These are phyloP conservation scores for Sarcophaga carnaria DNA, from an alignment of 2,888 invertebrate genomes.

Conservation along the genomic window DNA sequence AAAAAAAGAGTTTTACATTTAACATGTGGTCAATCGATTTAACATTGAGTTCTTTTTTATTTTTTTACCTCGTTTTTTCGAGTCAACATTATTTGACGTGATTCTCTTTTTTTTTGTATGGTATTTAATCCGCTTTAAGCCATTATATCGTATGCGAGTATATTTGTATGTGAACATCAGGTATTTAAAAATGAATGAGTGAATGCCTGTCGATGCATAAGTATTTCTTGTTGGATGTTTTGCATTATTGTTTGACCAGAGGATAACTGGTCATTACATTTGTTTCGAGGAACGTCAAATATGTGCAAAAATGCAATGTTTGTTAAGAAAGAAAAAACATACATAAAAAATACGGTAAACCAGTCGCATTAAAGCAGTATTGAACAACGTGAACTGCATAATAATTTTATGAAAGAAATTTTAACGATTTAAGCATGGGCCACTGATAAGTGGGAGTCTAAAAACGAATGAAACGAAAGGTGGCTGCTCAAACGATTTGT, in stretches of 20 bases:
- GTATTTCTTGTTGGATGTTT: background rate
- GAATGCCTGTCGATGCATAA: background rate
- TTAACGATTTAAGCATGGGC: no score
- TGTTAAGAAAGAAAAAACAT: background rate
- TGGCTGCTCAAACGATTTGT: background rate
- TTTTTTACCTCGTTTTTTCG: slow-evolving; percentile 9
- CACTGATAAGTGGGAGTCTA: no score
- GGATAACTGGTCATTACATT: slow-evolving; percentile 18
- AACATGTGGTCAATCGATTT: slow-evolving; percentile 54
- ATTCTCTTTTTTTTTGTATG: slow-evolving; percentile 7
- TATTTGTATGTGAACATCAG: background rate
- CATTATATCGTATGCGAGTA: slow-evolving; percentile 14
- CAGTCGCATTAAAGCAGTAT: background rate
- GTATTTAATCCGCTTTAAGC: slow-evolving; percentile 53
- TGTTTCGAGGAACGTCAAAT: slow-evolving; percentile 8
- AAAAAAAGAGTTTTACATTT: slow-evolving; percentile 41
- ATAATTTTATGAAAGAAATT: no score
- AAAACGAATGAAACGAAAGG: no score
- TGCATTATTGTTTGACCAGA: slow-evolving; percentile 6
- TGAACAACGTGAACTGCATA: background rate
- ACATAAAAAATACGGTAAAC: no score
- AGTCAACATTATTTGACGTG: slow-evolving; percentile 28
- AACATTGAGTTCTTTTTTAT: background rate
- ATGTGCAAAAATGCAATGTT: slow-evolving; percentile 13
- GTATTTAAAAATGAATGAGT: background rate